Percentiles rank a stretch among this genome's conserved stretches.
phyloP scores from a whole-genome alignment of 2,797 vertebrate species.

The Phalanger gymnotis region DNA sequence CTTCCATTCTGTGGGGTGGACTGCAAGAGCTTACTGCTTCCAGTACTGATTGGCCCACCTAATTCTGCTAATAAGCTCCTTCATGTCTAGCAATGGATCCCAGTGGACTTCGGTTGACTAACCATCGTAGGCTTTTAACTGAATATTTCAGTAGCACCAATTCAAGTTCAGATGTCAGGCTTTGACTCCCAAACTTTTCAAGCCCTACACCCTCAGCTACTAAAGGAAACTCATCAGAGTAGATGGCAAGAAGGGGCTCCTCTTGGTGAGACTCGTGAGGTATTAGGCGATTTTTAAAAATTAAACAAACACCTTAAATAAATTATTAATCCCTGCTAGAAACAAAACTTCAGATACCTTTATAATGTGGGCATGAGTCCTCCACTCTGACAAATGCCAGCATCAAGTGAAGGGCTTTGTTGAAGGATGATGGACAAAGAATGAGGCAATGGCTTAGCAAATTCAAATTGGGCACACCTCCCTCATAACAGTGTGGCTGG shows the following conservation, averaged over 20 bases:
- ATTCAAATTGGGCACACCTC: neutral
- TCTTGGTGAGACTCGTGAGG: constrained; percentile 18
- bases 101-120: neutral
- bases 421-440: neutral
- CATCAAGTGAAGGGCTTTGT: neutral
- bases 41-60: neutral
- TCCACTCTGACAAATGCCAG: neutral
- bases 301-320: neutral
- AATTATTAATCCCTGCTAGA: neutral
- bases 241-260: neutral
- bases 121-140: neutral
- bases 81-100: neutral
- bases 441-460: neutral
- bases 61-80: neutral
- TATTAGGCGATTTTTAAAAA: constrained; percentile 14
- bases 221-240: neutral
- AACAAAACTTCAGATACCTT: neutral
- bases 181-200: neutral
- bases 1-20: neutral
- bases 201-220: neutral
- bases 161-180: neutral
- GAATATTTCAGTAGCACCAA: neutral
- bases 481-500: neutral
- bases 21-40: neutral
- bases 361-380: neutral